A percentile compares a stretch with the other conserved stretches of the same genome.
Evolutionary conservation across 2,113 vertebrate genomes (phyloP).

Genomic region (Spilogale gracilis): DNA sequence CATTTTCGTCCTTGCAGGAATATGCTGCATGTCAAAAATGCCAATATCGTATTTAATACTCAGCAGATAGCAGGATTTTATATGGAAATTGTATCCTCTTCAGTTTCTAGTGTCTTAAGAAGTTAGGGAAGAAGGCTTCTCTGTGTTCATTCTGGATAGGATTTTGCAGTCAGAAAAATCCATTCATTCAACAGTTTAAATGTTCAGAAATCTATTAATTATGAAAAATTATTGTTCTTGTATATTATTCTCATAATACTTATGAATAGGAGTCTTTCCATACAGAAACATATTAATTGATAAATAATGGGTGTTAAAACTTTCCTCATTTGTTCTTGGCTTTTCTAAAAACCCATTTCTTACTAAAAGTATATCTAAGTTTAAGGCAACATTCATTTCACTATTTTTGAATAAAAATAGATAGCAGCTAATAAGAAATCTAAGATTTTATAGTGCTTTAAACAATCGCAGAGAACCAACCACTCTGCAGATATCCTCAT

Average conservation of each 20-base stretch:
- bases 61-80: background rate
- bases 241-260: background rate
- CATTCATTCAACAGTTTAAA: conserved; percentile 13
- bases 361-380: conserved; percentile 24
- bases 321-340: conserved; percentile 32
- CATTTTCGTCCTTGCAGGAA: conserved; percentile 5
- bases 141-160: conserved; percentile 4
- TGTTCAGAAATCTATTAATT: conserved; percentile 58
- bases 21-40: conserved; percentile 5
- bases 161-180: background rate
- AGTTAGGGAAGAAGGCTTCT: background rate
- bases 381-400: background rate
- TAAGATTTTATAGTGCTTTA: background rate
- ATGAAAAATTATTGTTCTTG: background rate
- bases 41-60: background rate
- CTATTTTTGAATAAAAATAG: conserved; percentile 22
- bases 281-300: conserved; percentile 41
- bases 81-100: conserved; percentile 1
- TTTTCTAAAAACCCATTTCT: conserved; percentile 34
- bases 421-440: background rate
- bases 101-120: background rate
- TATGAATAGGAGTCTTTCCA: background rate
- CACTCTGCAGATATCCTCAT: background rate
- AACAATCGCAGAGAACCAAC: background rate
- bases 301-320: conserved; percentile 41